These are phyloP conservation scores for Callospermophilus lateralis DNA, from an alignment of 2,113 vertebrate genomes.

Conservation along the genomic window DNA sequence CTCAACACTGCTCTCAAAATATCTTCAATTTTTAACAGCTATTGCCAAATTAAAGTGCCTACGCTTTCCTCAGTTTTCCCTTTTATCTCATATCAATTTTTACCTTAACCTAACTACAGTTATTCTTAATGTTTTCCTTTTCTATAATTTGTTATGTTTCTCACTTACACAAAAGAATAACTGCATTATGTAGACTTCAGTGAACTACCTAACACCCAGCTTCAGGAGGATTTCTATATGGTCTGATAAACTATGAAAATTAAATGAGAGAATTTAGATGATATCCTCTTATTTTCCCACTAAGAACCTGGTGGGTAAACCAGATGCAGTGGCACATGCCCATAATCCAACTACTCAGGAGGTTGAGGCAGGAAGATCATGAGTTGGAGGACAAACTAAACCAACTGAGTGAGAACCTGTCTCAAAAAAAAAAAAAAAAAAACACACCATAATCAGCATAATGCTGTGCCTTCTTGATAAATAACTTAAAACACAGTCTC, in stretches of 20 bases:
- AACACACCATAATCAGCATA: neutral
- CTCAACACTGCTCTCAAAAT: constrained; percentile 29
- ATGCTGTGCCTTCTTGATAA: constrained; percentile 47
- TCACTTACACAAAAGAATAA: constrained; percentile 7
- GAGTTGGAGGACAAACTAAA: neutral
- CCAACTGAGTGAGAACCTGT: neutral
- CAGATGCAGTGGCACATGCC: neutral
- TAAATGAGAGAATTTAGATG: constrained; percentile 41
- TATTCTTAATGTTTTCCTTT: constrained; percentile 46
- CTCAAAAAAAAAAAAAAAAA: neutral
- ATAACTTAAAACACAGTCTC: constrained; percentile 37
- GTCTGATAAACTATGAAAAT: constrained; percentile 43
- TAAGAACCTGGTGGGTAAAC: neutral
- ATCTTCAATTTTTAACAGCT: constrained; percentile 41
- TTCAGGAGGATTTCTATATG: constrained; percentile 1
- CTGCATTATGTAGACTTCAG: neutral
- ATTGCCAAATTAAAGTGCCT: constrained; percentile 10
- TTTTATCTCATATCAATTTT: constrained; percentile 40
- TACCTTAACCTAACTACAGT: constrained; percentile 27
- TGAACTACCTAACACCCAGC: neutral
- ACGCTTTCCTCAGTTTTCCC: constrained; percentile 53
- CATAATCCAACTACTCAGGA: neutral
- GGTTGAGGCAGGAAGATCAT: neutral
- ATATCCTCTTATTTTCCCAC: constrained; percentile 25
- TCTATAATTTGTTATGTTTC: neutral